Evolutionary conservation across 2,113 vertebrate species (phyloP), one percentile per base, ranked within the genome.

Genomic region (Lathamus discolor): DNA sequence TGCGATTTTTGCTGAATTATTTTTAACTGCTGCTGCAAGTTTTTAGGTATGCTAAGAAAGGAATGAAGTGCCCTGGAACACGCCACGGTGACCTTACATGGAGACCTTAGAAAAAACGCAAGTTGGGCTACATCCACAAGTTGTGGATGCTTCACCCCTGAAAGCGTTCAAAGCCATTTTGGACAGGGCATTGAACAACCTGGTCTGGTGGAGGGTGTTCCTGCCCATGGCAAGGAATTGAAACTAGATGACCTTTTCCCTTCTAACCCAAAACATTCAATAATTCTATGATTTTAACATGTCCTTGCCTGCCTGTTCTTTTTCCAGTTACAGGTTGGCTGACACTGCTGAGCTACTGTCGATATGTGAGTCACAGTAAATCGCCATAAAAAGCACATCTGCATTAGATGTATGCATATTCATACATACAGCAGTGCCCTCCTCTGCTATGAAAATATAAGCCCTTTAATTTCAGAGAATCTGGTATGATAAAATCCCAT

Each of bases 401-500:
- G 20, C 46, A 10, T 7, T 14, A 49, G 25, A 43, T 39, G 16
- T 3, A 3, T 0, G 1, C 0, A 3, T 51, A 17, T 8, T 48
- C 13, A 20, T 33, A 16, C 17, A n/a, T 16, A 52, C 7, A 39
- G 10, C 17, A 7, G 8, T 3, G 3, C 6, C 39, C 33, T 55
- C 39, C 11, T 66, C 78, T 2, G 0, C 39, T 41, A 3, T 5
- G 18, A 54, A 28, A 19, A n/a, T 5, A 68, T 2, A 82, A 68
- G 15, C 46, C 8, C 9, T 66, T 62, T 11, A 3, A 12, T 73
- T 49, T 11, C 41, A 22, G 24, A 23, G 13, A 19, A 10, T 13
- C 10, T 63, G 3, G 1, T 1, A 3, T 13, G 12, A 11, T 9
- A 14, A 44, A 17, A 29, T 5, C 43, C 10, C 2, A 0, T 1